A percentile compares a stretch with the other conserved stretches of the same genome.
Evolutionary conservation across 2,113 vertebrate genomes (phyloP).

Genomic region (Enhydra lutris): DNA sequence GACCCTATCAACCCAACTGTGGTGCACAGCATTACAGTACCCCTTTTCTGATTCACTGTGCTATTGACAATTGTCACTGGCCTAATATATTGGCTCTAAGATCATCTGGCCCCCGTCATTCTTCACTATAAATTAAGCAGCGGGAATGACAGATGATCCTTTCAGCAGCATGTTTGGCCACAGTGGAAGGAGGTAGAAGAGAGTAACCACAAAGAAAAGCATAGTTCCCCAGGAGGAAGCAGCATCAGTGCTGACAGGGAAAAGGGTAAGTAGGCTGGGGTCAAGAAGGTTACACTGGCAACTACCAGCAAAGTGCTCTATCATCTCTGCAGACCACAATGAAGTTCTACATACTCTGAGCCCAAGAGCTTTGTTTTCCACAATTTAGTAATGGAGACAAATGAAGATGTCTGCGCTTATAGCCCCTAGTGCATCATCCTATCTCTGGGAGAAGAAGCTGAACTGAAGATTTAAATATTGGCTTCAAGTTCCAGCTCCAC

Average conservation of each 20-base stretch:
- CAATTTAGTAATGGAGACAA: not conserved
- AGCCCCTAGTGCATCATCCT: not conserved
- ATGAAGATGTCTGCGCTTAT: not conserved
- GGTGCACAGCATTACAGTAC: not conserved
- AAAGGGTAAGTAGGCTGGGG: not conserved
- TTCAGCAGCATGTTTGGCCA: conserved; percentile 29
- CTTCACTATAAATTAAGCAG: conserved; percentile 21
- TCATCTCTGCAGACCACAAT: not conserved
- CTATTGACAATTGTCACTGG: not conserved
- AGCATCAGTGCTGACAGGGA: not conserved
- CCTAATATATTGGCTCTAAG: not conserved
- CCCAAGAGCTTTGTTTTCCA: not conserved
- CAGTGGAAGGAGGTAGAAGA: not conserved
- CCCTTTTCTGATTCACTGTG: not conserved
- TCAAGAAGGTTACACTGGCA: not conserved
- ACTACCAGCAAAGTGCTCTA: not conserved
- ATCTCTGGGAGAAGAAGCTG: not conserved
- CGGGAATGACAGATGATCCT: conserved; percentile 40
- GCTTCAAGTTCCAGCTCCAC: not conserved
- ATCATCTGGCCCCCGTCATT: conserved; percentile 4
- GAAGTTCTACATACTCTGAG: not conserved
- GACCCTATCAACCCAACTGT: not conserved
- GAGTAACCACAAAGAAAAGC: not conserved
- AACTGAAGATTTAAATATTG: not conserved
- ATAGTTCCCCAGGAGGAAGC: not conserved